A percentile compares a stretch with the other conserved stretches of the same genome.
These are phyloP conservation scores for Tiaroga cobitis DNA, from an alignment of 2,797 vertebrate genomes.

Conservation along the genomic window DNA sequence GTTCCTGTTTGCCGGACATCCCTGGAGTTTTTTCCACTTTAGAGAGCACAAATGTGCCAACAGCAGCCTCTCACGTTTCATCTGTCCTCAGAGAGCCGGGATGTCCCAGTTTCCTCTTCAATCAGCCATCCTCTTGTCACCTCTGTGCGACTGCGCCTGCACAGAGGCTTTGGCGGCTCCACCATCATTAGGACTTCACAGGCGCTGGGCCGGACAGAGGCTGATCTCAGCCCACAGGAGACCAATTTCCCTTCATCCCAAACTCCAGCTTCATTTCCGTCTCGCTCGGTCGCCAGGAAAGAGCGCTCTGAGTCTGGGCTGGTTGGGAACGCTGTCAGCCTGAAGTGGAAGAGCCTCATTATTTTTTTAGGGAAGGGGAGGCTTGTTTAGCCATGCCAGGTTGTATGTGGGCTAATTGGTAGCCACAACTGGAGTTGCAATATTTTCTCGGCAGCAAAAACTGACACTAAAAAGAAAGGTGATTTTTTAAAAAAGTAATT, in stretches of 20 bases:
- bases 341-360: constrained; percentile 58
- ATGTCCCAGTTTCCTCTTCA: constrained; percentile 63
- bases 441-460: constrained; percentile 34
- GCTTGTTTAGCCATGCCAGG: constrained; percentile 54
- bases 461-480: constrained; percentile 42
- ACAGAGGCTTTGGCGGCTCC: constrained; percentile 38
- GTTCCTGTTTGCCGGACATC: constrained; percentile 18
- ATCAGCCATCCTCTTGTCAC: constrained; percentile 63
- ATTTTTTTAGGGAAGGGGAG: constrained; percentile 52
- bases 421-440: constrained; percentile 25
- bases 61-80: constrained; percentile 20
- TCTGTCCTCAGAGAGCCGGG: constrained; percentile 54
- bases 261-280: constrained; percentile 62
- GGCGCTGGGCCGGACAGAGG: constrained; percentile 43
- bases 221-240: constrained; percentile 67
- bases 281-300: constrained; percentile 65
- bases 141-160: constrained; percentile 44
- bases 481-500: constrained; percentile 24
- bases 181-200: constrained; percentile 59
- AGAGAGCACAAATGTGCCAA: constrained; percentile 33
- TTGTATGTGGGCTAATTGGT: constrained; percentile 55
- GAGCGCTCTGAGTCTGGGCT: constrained; percentile 31
- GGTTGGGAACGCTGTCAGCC: constrained; percentile 50
- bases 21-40: constrained; percentile 25
- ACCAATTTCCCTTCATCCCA: constrained; percentile 73